Percentiles rank a stretch among this genome's conserved stretches.
phyloP scores from a whole-genome alignment of 64 coral and sea anemone genomes.

The Astreopora myriophthalma region DNA sequence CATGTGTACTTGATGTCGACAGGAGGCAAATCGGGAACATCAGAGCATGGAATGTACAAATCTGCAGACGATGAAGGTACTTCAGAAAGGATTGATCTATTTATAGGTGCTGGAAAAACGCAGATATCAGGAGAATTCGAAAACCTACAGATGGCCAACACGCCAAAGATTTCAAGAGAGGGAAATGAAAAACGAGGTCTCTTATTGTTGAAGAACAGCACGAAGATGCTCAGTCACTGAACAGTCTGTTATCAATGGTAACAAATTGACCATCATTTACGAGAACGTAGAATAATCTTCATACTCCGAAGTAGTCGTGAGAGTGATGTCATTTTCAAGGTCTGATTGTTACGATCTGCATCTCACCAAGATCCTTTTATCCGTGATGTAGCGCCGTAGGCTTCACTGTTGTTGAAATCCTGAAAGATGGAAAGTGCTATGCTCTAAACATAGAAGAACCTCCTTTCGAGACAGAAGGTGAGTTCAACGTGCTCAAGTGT shows the following conservation, averaged over 20 bases:
- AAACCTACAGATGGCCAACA: not conserved
- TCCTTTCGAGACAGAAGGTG: too few relatives aligned
- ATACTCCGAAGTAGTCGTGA: not conserved
- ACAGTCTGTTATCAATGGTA: not conserved
- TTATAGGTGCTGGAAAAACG: not conserved
- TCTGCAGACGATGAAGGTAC: too few relatives aligned
- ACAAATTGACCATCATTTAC: not conserved
- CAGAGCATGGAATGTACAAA: too few relatives aligned
- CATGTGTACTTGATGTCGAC: slow-evolving; percentile 44
- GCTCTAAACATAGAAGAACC: too few relatives aligned
- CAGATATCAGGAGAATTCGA: not conserved
- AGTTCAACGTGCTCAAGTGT: too few relatives aligned
- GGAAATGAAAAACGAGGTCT: too few relatives aligned
- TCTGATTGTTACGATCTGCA: not conserved
- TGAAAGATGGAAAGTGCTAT: too few relatives aligned
- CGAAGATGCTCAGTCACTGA: too few relatives aligned
- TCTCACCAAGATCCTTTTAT: not conserved
- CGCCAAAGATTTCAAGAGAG: not conserved
- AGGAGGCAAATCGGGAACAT: slow-evolving; percentile 3
- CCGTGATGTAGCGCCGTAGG: too few relatives aligned
- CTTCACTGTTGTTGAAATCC: too few relatives aligned
- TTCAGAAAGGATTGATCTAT: too few relatives aligned
- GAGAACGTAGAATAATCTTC: not conserved
- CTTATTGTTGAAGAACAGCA: too few relatives aligned
- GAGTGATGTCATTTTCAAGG: not conserved